Conservation (phyloP, 2,113 vertebrate genomes). For the Ceuthmochares aereus region DNA sequence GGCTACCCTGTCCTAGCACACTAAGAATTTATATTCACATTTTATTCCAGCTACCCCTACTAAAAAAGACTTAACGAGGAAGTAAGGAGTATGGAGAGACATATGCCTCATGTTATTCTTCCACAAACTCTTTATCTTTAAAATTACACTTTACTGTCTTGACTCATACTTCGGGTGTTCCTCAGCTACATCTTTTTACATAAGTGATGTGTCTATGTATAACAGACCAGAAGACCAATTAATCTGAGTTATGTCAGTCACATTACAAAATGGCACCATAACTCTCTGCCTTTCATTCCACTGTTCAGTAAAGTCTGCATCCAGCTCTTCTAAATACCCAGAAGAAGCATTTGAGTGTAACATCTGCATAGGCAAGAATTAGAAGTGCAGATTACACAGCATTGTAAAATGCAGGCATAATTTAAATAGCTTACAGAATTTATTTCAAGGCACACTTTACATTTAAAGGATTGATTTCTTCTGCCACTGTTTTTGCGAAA, state of each 20-base stretch:
- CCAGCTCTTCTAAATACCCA: background rate
- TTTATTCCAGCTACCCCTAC: background rate
- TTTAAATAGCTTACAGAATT: constrained; percentile 56
- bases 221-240: background rate
- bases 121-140: background rate
- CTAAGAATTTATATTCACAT: background rate
- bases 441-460: constrained; percentile 23
- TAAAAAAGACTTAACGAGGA: background rate
- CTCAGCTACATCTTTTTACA: background rate
- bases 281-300: background rate
- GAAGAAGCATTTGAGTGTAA: background rate
- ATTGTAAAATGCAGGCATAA: constrained; percentile 14
- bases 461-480: background rate
- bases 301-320: background rate
- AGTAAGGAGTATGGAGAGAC: background rate
- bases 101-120: background rate
- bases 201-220: background rate
- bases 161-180: background rate
- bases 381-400: constrained; percentile 12
- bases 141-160: background rate
- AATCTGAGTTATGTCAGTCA: background rate
- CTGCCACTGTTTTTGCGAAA: constrained; percentile 29
- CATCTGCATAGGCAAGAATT: constrained; percentile 30
- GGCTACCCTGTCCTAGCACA: background rate
- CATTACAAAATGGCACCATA: background rate